Evolutionary conservation across 2,113 vertebrate species (phyloP).

Genomic region (Rattus rattus): DNA sequence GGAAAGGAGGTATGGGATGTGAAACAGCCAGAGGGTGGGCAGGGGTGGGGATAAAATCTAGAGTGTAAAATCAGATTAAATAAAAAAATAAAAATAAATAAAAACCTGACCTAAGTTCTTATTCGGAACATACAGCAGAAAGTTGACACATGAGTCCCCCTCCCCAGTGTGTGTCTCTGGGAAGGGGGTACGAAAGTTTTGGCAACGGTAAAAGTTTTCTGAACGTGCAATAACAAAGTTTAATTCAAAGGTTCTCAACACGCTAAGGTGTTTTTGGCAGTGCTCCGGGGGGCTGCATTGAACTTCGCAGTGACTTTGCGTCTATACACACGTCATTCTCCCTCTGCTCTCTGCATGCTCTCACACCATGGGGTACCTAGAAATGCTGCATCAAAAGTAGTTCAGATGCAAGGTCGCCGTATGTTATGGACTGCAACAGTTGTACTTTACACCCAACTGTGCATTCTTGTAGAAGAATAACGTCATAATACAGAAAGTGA

Average conservation of each 20-base stretch:
- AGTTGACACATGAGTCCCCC: neutral
- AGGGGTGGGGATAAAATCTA: too few species aligned
- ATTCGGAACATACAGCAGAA: neutral
- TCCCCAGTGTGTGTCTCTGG: neutral
- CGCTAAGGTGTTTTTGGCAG: neutral
- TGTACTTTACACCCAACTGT: too few species aligned
- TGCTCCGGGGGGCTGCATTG: fast-evolving
- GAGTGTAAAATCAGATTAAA: too few species aligned
- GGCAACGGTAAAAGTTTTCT: neutral
- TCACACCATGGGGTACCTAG: too few species aligned
- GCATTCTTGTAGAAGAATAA: neutral
- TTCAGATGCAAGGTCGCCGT: neutral
- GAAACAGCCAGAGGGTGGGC: too few species aligned
- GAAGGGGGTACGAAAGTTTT: neutral
- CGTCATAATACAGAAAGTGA: neutral
- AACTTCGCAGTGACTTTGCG: too few species aligned
- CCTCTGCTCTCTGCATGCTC: neutral
- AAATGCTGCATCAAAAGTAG: neutral
- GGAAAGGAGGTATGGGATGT: too few species aligned
- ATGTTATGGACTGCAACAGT: too few species aligned
- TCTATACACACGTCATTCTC: too few species aligned
- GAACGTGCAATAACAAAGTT: neutral
- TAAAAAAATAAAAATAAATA: too few species aligned
- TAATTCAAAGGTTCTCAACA: neutral
- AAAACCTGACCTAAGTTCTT: neutral